Percentiles rank a stretch among this genome's conserved stretches.
These are phyloP conservation scores for Yponomeuta cagnagella DNA, from an alignment of 2,888 invertebrate genomes.

Conservation along the genomic window DNA sequence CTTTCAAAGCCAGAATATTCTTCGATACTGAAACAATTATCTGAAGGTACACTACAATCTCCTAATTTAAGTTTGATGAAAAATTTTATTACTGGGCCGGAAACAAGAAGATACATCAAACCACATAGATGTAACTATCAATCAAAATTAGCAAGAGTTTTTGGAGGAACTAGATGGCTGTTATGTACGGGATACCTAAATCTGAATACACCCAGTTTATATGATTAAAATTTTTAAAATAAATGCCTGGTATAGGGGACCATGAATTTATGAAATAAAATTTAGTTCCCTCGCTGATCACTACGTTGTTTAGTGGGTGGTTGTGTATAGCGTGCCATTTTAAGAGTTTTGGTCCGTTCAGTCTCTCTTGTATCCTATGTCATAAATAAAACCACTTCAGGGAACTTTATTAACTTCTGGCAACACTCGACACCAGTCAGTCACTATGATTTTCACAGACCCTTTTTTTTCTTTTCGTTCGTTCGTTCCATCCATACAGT, in stretches of 20 bases:
- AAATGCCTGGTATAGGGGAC: background rate
- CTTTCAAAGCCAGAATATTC: slow-evolving; percentile 57
- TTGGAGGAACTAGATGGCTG: slow-evolving; percentile 62
- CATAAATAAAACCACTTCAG: too few species aligned
- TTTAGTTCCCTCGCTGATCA: too few species aligned
- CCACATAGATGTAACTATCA: slow-evolving; percentile 66
- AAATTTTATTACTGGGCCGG: slow-evolving; percentile 48
- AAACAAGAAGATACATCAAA: slow-evolving; percentile 63
- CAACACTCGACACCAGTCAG: background rate
- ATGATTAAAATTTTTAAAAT: slow-evolving; percentile 40
- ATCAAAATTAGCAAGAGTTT: slow-evolving; percentile 49
- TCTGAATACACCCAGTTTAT: slow-evolving; percentile 58
- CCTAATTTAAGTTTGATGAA: slow-evolving; percentile 41
- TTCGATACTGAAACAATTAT: slow-evolving; percentile 52
- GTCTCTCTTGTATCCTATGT: too few species aligned
- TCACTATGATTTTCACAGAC: background rate
- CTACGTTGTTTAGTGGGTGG: too few species aligned
- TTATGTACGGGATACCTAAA: slow-evolving; percentile 66
- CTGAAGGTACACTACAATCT: slow-evolving; percentile 40
- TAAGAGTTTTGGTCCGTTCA: background rate
- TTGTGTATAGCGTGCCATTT: background rate
- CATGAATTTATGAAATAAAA: too few species aligned
- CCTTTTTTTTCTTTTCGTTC: background rate
- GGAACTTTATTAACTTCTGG: background rate
- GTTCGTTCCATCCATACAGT: too few species aligned